phyloP scores from a whole-genome alignment of 2,888 invertebrate species.

The Copidosoma aretas region DNA sequence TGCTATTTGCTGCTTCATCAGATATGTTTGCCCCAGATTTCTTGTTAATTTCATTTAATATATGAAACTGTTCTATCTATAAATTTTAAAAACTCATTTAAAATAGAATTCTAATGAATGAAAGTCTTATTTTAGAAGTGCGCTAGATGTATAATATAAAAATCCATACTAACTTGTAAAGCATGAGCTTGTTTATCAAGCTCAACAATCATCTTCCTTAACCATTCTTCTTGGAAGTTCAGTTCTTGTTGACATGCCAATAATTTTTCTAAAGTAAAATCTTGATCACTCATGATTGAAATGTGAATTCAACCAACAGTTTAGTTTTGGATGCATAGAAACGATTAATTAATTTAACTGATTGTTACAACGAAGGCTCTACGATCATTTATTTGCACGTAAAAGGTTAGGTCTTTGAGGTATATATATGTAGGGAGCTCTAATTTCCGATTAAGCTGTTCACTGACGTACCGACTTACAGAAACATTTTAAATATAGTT shows the following conservation, averaged over 20 bases:
- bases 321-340: too few relatives aligned
- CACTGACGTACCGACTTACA: too few relatives aligned
- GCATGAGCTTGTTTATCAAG: conserved; percentile 55
- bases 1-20: conserved; percentile 1
- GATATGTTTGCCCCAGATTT: background rate
- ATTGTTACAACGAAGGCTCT: too few relatives aligned
- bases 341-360: too few relatives aligned
- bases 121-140: too few relatives aligned
- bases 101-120: background rate
- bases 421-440: too few relatives aligned
- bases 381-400: too few relatives aligned
- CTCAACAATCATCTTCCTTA: conserved; percentile 47
- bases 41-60: conserved; percentile 46
- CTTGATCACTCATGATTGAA: conserved; percentile 22
- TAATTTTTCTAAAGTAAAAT: conserved; percentile 46
- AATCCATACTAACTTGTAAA: conserved; percentile 49
- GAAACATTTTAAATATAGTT: too few relatives aligned
- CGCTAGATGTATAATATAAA: background rate
- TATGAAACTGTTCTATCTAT: conserved; percentile 57
- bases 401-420: conserved; percentile 2
- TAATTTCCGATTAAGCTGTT: background rate
- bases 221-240: conserved; percentile 50
- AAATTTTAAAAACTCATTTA: background rate
- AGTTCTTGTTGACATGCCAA: conserved; percentile 49
- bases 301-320: background rate